Conservation (phyloP, 2,797 vertebrate species). For the Tokudaia tokunoshimensis region DNA sequence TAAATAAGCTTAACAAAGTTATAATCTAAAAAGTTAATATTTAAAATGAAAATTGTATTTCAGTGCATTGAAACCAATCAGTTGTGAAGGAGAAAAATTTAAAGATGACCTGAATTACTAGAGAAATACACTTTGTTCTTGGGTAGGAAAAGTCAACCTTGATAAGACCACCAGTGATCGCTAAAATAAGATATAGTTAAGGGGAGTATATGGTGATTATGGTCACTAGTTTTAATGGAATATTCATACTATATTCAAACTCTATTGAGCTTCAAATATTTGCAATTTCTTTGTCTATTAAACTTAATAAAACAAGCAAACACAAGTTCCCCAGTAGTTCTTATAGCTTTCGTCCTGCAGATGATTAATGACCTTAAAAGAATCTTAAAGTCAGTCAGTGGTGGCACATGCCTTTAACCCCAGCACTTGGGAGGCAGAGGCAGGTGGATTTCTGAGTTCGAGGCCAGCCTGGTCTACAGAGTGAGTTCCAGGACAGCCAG, state of each 20-base stretch:
- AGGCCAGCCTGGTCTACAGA: no score
- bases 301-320: neutral
- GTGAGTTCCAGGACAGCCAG: no score
- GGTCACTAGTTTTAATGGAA: neutral
- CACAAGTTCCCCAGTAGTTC: neutral
- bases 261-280: constrained; percentile 6
- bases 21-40: neutral
- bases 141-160: neutral
- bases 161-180: neutral
- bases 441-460: no score
- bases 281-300: neutral
- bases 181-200: neutral
- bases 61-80: neutral
- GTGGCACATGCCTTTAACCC: no score
- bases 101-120: neutral
- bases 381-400: neutral
- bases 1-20: neutral
- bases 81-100: neutral
- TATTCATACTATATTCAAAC: neutral
- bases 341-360: neutral
- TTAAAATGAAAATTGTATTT: constrained; percentile 25
- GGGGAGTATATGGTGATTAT: neutral
- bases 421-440: no score
- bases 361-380: neutral
- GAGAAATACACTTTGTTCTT: neutral